phyloP scores from a whole-genome alignment of 2,888 invertebrate genomes.

The Cryptophagus acutangulus region DNA sequence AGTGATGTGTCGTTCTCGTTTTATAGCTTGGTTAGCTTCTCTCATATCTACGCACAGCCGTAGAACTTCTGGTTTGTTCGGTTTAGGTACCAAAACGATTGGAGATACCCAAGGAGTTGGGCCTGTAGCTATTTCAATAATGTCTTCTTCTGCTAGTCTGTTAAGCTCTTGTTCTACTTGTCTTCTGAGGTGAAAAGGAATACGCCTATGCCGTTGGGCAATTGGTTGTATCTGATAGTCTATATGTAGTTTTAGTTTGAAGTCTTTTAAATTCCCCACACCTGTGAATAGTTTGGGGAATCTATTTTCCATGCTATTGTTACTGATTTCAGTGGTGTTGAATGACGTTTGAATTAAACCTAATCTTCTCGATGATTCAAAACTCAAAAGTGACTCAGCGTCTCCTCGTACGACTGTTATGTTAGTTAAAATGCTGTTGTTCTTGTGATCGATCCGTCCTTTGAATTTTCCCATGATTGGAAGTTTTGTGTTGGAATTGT shows the following conservation, averaged over 20 bases:
- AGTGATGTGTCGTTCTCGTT: conserved; percentile 22
- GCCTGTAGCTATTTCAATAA: conserved; percentile 20
- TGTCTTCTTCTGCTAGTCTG: conserved; percentile 15
- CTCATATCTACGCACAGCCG: conserved; percentile 23
- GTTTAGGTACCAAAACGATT: conserved; percentile 26
- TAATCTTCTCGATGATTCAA: conserved; percentile 7
- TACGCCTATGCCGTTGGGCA: conserved; percentile 18
- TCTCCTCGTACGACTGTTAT: conserved; percentile 7
- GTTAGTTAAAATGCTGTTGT: conserved; percentile 1
- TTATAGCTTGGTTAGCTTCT: conserved; percentile 23
- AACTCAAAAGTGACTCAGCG: conserved; percentile 7
- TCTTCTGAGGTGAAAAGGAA: conserved; percentile 19
- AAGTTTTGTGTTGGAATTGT: conserved; percentile 1
- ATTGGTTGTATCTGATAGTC: conserved; percentile 15
- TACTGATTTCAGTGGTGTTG: not conserved
- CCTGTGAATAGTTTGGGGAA: conserved; percentile 10
- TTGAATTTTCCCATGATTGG: conserved; percentile 10
- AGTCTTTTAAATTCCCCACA: conserved; percentile 26
- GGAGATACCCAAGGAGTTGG: conserved; percentile 25
- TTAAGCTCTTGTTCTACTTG: conserved; percentile 19
- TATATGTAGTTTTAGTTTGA: conserved; percentile 19
- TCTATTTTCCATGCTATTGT: conserved; percentile 1
- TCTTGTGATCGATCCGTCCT: conserved; percentile 4
- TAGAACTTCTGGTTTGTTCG: conserved; percentile 11
- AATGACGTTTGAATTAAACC: not conserved